These are phyloP conservation scores for Ceyx margarethae DNA, from an alignment of 2,113 vertebrate genomes.

Conservation along the genomic window DNA sequence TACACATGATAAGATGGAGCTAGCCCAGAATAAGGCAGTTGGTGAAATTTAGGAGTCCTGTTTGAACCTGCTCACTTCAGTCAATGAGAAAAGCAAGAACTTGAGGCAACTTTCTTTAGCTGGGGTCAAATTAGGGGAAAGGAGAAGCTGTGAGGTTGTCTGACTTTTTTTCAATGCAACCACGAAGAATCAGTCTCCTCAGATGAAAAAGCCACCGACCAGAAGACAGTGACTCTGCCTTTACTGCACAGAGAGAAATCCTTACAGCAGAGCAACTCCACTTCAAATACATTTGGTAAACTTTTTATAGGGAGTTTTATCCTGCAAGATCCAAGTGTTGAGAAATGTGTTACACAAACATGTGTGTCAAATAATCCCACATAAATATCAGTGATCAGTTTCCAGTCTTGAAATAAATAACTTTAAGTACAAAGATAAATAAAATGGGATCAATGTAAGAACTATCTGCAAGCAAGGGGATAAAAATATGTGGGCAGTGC, in stretches of 20 bases:
- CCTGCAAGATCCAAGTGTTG: not conserved
- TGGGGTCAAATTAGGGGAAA: constrained; percentile 59
- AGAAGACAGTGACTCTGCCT: not conserved
- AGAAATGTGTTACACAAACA: not conserved
- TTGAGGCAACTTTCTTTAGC: constrained; percentile 45
- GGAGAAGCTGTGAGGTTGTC: not conserved
- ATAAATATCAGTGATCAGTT: fast-evolving
- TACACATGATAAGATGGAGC: constrained; percentile 54
- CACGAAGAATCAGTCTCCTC: not conserved
- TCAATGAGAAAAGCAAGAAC: constrained; percentile 41
- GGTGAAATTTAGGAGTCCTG: constrained; percentile 42
- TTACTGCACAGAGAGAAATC: not conserved
- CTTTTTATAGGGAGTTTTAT: not conserved
- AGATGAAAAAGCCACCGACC: not conserved
- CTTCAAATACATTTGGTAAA: not conserved
- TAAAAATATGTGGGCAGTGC: fast-evolving
- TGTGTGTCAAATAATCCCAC: not conserved
- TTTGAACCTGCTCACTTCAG: constrained; percentile 37
- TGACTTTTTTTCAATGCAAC: not conserved
- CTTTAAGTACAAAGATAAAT: not conserved
- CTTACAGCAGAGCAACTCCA: not conserved
- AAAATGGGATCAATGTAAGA: not conserved
- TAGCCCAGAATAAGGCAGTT: constrained; percentile 29
- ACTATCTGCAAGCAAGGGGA: not conserved
- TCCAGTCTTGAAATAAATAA: not conserved